A percentile compares a stretch with the other conserved stretches of the same genome.
Conservation (phyloP, 2,797 vertebrate genomes). For the Meriones psammophilus region DNA sequence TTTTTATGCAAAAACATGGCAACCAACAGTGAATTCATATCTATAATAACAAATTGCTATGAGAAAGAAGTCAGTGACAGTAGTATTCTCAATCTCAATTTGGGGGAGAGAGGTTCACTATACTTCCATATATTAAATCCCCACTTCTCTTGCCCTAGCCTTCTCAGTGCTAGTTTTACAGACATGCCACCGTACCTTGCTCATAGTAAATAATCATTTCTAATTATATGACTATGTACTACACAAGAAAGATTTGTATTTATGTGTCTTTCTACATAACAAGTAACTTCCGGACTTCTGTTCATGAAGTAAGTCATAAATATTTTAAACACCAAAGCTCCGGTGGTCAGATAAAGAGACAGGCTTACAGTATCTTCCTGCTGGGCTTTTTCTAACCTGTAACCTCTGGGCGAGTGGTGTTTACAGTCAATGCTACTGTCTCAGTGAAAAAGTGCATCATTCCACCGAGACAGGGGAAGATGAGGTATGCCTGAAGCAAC, state of each 20-base stretch:
- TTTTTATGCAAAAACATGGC: not conserved
- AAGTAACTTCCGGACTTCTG: not conserved
- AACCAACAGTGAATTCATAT: not conserved
- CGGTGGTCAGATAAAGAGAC: conserved; percentile 33
- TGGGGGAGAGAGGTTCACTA: not conserved
- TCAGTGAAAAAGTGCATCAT: not conserved
- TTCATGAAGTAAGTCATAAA: conserved; percentile 12
- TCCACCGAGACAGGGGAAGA: not conserved
- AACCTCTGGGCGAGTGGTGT: not conserved
- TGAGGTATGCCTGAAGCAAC: not conserved
- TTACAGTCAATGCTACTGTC: conserved; percentile 10
- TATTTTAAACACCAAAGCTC: not conserved
- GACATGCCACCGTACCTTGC: not conserved
- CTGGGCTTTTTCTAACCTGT: not conserved
- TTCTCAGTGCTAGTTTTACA: not conserved
- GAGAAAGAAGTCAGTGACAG: not conserved
- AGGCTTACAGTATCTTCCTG: not conserved
- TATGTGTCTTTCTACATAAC: not conserved
- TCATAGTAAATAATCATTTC: not conserved
- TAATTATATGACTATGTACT: not conserved
- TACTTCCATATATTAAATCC: not conserved
- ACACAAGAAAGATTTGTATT: not conserved
- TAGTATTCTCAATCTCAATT: not conserved
- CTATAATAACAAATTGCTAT: not conserved
- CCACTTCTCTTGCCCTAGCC: not conserved